Evolutionary conservation across 2,113 vertebrate genomes (phyloP).

Genomic region (Notarius lentiginosus): DNA sequence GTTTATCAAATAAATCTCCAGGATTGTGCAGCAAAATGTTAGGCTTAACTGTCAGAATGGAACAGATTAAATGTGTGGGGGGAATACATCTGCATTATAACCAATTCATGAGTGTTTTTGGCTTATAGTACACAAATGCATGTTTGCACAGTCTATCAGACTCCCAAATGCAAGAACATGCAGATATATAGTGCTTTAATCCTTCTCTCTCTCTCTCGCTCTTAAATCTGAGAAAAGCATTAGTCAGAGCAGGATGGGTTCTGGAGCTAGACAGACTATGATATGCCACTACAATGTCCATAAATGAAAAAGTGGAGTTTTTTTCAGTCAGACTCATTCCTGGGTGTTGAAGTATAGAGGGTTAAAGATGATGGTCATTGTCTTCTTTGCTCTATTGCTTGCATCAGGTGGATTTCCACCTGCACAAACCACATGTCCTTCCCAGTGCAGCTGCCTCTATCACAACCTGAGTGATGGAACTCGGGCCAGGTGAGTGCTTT

Average conservation of each 20-base stretch:
- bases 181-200: constrained; percentile 72
- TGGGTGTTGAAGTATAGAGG: constrained; percentile 56
- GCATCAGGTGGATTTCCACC: constrained; percentile 68
- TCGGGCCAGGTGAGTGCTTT: constrained; percentile 82
- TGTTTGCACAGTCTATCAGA: constrained; percentile 68
- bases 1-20: not conserved
- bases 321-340: constrained; percentile 55
- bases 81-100: constrained; percentile 68
- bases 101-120: constrained; percentile 68
- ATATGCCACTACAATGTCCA: constrained; percentile 61
- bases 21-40: constrained; percentile 15
- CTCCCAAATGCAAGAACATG: constrained; percentile 79
- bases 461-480: constrained; percentile 84
- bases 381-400: constrained; percentile 77
- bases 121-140: constrained; percentile 66
- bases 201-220: constrained; percentile 74
- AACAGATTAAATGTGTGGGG: constrained; percentile 44
- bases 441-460: constrained; percentile 92
- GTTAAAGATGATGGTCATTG: constrained; percentile 77
- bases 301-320: constrained; percentile 62
- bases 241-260: constrained; percentile 77
- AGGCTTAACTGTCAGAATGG: constrained; percentile 65
- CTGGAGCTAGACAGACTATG: constrained; percentile 66
- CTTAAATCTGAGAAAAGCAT: constrained; percentile 84
- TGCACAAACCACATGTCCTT: constrained; percentile 76